phyloP scores from a whole-genome alignment of 2,797 vertebrate species.

The Tamandua tetradactyla region DNA sequence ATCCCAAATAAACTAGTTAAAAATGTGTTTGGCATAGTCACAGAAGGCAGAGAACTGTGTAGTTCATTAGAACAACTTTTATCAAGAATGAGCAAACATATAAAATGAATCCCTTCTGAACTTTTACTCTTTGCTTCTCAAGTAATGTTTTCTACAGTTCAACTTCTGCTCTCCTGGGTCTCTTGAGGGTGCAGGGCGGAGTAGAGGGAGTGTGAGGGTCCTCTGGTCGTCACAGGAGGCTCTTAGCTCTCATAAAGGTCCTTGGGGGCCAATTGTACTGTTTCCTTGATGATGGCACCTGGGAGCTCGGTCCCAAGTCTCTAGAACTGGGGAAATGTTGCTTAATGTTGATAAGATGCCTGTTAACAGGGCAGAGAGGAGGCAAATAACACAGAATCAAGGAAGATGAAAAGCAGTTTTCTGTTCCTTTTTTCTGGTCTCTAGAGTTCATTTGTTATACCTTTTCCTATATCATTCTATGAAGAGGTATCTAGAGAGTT shows the following conservation, averaged over 20 bases:
- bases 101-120: conserved; percentile 31
- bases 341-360: neutral
- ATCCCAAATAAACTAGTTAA: neutral
- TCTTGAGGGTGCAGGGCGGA: neutral
- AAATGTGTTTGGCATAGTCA: neutral
- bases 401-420: neutral
- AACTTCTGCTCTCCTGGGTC: conserved; percentile 1
- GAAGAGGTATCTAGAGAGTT: neutral
- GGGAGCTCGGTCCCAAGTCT: neutral
- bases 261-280: conserved; percentile 21
- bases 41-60: neutral
- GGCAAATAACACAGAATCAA: neutral
- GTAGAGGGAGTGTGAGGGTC: neutral
- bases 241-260: neutral
- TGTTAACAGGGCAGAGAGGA: neutral
- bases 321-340: neutral
- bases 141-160: neutral
- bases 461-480: conserved; percentile 11
- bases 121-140: conserved; percentile 11
- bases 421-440: neutral
- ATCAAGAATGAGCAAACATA: neutral
- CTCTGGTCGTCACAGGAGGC: neutral
- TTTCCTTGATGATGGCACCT: neutral
- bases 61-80: neutral
- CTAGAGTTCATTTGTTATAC: neutral